Evolutionary conservation across 37 sponge, comb jelly and placozoan genomes (phyloP).

Genomic region (Geodia barretti): DNA sequence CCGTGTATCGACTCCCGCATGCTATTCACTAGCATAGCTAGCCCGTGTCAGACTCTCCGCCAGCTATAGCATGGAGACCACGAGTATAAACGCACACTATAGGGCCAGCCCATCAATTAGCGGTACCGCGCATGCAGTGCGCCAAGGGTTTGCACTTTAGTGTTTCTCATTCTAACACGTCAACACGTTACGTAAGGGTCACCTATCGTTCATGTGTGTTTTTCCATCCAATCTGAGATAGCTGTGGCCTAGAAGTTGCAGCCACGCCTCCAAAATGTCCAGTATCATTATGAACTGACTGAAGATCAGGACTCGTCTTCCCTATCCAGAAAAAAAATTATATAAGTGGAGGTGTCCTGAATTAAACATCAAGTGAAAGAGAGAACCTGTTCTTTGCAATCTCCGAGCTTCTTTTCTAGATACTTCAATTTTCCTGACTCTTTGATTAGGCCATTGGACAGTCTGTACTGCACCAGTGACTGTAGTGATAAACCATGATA

Average conservation of each 20-base stretch:
- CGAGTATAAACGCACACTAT: too few relatives aligned
- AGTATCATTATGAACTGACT: conserved; percentile 70
- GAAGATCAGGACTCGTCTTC: conserved; percentile 58
- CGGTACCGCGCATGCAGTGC: too few relatives aligned
- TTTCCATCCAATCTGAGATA: conserved; percentile 57
- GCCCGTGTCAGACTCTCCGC: too few relatives aligned
- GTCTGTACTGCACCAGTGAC: conserved; percentile 1
- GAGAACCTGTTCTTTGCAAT: conserved; percentile 19
- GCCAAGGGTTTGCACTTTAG: too few relatives aligned
- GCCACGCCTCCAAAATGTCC: conserved; percentile 54
- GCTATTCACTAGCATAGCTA: too few relatives aligned
- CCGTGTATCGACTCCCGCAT: too few relatives aligned
- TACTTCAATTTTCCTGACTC: conserved; percentile 28
- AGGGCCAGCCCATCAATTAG: too few relatives aligned
- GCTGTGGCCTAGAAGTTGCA: conserved; percentile 29
- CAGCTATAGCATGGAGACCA: too few relatives aligned
- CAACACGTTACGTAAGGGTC: background rate
- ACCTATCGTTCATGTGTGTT: conserved; percentile 49
- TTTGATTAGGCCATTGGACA: background rate
- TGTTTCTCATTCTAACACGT: too few relatives aligned
- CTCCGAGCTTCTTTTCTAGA: background rate
- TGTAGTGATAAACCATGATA: background rate
- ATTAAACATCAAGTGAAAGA: background rate
- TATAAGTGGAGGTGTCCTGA: background rate
- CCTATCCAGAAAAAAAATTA: conserved; percentile 2